These are phyloP conservation scores for Andrena minutula DNA, from an alignment of 2,888 invertebrate species.

Conservation along the genomic window DNA sequence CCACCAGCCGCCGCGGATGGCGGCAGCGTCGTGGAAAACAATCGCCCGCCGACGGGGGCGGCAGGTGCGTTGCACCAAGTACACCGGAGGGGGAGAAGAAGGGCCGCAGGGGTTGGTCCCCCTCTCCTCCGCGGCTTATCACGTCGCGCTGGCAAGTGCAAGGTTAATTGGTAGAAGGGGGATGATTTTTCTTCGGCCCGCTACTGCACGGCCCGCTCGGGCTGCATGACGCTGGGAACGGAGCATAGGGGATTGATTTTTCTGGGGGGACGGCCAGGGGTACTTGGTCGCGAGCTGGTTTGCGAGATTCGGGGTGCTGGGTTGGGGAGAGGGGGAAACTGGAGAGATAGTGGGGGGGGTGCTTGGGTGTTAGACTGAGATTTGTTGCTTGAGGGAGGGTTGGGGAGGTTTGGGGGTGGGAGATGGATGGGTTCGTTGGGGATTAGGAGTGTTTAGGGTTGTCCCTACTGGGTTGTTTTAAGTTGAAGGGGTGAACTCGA, in stretches of 20 bases:
- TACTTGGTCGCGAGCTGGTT: not conserved
- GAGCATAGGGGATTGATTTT: not conserved
- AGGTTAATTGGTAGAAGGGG: constrained; percentile 53
- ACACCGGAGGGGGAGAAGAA: not conserved
- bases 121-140: constrained; percentile 34
- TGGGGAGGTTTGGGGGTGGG: no score
- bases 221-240: not conserved
- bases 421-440: no score
- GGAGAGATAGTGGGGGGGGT: no score
- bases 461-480: no score
- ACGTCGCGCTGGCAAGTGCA: constrained; percentile 52
- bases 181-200: constrained; percentile 50
- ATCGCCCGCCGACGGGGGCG: constrained; percentile 55
- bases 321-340: no score
- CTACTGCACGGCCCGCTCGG: not conserved
- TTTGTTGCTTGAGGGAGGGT: no score
- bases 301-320: not conserved
- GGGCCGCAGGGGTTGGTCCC: constrained; percentile 19
- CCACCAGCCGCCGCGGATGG: constrained; percentile 66
- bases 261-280: not conserved
- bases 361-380: no score
- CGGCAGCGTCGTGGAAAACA: constrained; percentile 79
- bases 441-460: no score
- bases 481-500: no score
- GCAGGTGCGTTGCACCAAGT: constrained; percentile 63